A percentile compares a stretch with the other conserved stretches of the same genome.
These are phyloP conservation scores for Megaceryle torquata DNA, from an alignment of 2,113 vertebrate species.

Conservation along the genomic window DNA sequence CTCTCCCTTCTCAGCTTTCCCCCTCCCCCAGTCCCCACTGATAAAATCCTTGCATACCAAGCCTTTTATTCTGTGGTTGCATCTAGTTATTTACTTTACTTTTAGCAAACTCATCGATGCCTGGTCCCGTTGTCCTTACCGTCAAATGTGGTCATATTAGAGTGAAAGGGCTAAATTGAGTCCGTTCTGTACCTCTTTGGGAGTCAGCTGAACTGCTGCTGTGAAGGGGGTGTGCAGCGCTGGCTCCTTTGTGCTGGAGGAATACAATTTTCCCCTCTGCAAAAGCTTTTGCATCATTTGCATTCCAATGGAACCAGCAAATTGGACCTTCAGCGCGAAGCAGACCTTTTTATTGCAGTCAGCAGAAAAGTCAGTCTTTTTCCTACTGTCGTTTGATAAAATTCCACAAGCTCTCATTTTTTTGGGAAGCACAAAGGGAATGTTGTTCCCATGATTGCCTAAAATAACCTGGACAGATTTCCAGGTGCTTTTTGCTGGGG, in stretches of 20 bases:
- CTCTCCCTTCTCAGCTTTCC: slow-evolving; percentile 24
- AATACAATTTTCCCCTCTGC: slow-evolving; percentile 26
- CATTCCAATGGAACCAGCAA: slow-evolving; percentile 49
- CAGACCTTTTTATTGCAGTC: background rate
- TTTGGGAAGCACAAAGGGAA: background rate
- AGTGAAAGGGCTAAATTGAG: slow-evolving; percentile 40
- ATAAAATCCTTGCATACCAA: background rate
- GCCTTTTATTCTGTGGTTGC: slow-evolving; percentile 9
- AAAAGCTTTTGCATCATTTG: slow-evolving; percentile 39
- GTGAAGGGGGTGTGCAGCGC: background rate
- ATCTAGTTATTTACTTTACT: slow-evolving; percentile 44
- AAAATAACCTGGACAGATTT: background rate
- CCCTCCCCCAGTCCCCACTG: slow-evolving; percentile 48
- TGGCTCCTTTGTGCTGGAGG: slow-evolving; percentile 40
- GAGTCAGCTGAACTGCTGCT: background rate
- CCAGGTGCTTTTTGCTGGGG: background rate
- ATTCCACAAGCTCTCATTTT: background rate
- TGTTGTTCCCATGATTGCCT: background rate
- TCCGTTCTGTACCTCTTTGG: background rate
- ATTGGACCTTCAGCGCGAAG: background rate
- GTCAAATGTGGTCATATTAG: background rate
- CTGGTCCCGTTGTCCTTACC: slow-evolving; percentile 25
- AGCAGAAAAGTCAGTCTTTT: background rate
- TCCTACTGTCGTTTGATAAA: accelerated
- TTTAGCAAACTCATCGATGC: slow-evolving; percentile 21